Evolutionary conservation across 2,888 invertebrate species (phyloP), one percentile per base, ranked within the genome.

Genomic region (Tenthredo scrophulariae): DNA sequence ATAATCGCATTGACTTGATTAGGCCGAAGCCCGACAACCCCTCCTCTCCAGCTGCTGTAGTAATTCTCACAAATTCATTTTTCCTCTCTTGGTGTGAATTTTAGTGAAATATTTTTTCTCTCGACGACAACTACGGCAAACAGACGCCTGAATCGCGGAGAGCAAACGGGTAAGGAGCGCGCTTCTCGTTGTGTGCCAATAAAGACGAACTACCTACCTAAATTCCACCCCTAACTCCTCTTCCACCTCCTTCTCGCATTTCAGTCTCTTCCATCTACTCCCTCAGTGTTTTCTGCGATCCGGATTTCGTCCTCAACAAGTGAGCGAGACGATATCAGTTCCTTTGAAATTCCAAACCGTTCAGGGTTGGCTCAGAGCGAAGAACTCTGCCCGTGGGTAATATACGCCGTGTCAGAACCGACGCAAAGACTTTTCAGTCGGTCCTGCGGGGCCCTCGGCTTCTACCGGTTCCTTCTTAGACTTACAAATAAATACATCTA

Each of bases 301-400:
- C 89, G 86, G 85, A 87, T 88, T 88, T 89, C 88, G 87, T 87
- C 88, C 88, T 88, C 88, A 87, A 88, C 89, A 87, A 88, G 85
- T 83, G 83, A 84, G 70, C 85, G 84, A 85, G 89, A 89, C 89
- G 88, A 90, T 89, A 90, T 91, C 88, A 88, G 85, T 67, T 87
- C 86, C 88, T 91, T 90, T 90, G 89, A 90, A 90, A 91, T 91
- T 90, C 89, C 88, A 89, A 89, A 89, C 87, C 87, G 83, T 83
- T 46, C 67, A 43, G 33, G 67, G 67, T 26, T 43, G 46, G 46
- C 15, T 65, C 67, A 67, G 29, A 33, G 67, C 65, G 43, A 37
- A 83, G 83, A 37, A 43, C 46, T 83, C 50, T n/a, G 18, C 70
- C 70, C 67, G 67, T 58, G 43, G 67, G 83, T 83, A 83, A 83